Conservation (phyloP, 2,888 invertebrate genomes). For the Ormyrus thymus region DNA sequence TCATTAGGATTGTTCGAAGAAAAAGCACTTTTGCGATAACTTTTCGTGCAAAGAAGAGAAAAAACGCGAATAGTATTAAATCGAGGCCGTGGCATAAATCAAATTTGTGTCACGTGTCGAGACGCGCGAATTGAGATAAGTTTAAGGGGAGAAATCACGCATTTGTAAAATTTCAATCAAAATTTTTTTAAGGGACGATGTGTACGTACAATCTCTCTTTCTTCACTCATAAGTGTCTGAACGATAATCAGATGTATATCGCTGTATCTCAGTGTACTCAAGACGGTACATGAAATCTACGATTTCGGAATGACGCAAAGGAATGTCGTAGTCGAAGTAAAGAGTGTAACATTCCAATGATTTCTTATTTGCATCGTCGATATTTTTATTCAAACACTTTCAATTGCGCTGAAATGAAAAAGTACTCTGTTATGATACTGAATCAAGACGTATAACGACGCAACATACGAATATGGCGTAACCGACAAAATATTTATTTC, state of each 20-base stretch:
- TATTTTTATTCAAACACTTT: slow-evolving; percentile 23
- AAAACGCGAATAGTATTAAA: slow-evolving; percentile 53
- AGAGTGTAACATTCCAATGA: slow-evolving; percentile 51
- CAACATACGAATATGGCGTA: slow-evolving; percentile 7
- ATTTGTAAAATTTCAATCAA: slow-evolving; percentile 50
- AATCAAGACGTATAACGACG: slow-evolving; percentile 17
- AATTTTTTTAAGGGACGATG: slow-evolving; percentile 43
- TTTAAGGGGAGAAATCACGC: slow-evolving; percentile 18
- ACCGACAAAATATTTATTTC: slow-evolving; percentile 40
- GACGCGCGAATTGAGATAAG: slow-evolving; percentile 43
- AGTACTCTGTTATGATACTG: slow-evolving; percentile 30
- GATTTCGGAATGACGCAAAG: slow-evolving; percentile 17
- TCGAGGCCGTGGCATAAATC: slow-evolving; percentile 47
- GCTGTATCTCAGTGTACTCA: slow-evolving; percentile 43
- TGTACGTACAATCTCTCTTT: slow-evolving; percentile 40
- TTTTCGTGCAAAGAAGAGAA: slow-evolving; percentile 6
- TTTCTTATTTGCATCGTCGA: slow-evolving; percentile 38
- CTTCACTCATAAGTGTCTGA: slow-evolving; percentile 29
- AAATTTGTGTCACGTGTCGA: slow-evolving; percentile 50
- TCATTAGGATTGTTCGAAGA: no score
- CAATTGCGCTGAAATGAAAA: slow-evolving; percentile 28
- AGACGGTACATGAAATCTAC: slow-evolving; percentile 51
- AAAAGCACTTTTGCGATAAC: no score
- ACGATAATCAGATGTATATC: slow-evolving; percentile 48
- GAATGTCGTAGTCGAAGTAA: slow-evolving; percentile 54